A percentile compares a stretch with the other conserved stretches of the same genome.
Evolutionary conservation across 2,888 invertebrate species (phyloP).

Genomic region (Prosopocoilus inquinatus): DNA sequence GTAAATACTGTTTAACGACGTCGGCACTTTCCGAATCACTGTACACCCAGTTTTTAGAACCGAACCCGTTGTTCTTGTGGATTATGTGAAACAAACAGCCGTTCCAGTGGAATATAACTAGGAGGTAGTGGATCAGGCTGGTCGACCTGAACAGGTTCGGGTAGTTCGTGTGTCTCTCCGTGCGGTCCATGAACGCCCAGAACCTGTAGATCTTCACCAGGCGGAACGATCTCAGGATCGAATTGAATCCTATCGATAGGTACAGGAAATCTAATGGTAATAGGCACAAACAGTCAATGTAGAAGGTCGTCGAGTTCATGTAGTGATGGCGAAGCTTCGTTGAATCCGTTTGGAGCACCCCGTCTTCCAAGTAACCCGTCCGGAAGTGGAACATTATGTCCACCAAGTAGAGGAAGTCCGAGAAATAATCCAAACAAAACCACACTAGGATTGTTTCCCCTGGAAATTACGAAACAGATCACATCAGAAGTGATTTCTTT

Average conservation of each 20-base stretch:
- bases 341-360: conserved; percentile 94
- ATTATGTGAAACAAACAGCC: conserved; percentile 98
- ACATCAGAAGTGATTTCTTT: no score
- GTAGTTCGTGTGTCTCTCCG: conserved; percentile 97
- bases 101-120: conserved; percentile 99
- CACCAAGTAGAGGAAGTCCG: conserved; percentile 92
- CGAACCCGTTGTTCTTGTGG: conserved; percentile 92
- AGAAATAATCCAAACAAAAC: conserved; percentile 96
- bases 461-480: conserved; percentile 47
- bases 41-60: conserved; percentile 88
- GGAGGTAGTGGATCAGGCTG: conserved; percentile 90
- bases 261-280: conserved; percentile 97
- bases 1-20: conserved; percentile 91
- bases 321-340: conserved; percentile 92
- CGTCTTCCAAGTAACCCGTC: conserved; percentile 96
- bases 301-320: conserved; percentile 93
- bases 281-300: conserved; percentile 97
- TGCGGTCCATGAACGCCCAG: conserved; percentile 98
- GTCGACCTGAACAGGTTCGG: conserved; percentile 92
- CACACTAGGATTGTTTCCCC: conserved; percentile 87
- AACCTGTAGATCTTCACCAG: conserved; percentile 97
- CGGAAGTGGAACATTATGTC: conserved; percentile 98
- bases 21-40: conserved; percentile 83
- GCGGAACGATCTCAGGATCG: conserved; percentile 91
- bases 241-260: conserved; percentile 93